These are phyloP conservation scores for Tamandua tetradactyla DNA, from an alignment of 2,797 vertebrate species.

Conservation along the genomic window DNA sequence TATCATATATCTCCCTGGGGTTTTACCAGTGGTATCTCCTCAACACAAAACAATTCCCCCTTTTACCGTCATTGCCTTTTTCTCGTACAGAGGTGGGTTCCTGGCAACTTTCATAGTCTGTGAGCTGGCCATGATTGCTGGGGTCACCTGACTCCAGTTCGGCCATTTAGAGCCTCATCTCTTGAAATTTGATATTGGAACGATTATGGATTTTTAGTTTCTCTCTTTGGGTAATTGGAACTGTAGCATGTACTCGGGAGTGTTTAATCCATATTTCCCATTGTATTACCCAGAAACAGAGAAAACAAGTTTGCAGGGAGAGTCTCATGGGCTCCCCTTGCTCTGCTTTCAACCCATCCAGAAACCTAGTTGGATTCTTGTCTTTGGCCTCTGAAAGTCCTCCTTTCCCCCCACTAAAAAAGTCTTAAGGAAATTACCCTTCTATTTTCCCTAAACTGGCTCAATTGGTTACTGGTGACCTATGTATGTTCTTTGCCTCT, in stretches of 20 bases:
- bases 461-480: not conserved
- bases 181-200: slow-evolving; percentile 15
- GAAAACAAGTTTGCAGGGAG: slow-evolving; percentile 7
- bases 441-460: slow-evolving; percentile 12
- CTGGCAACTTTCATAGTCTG: not conserved
- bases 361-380: not conserved
- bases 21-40: not conserved
- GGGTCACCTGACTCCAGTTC: not conserved
- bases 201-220: not conserved
- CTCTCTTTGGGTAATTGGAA: not conserved
- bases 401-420: not conserved
- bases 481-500: not conserved
- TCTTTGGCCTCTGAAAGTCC: not conserved
- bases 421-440: not conserved
- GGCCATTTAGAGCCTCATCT: not conserved
- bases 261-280: not conserved
- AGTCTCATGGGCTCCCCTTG: not conserved
- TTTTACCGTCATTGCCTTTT: not conserved
- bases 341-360: not conserved
- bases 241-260: not conserved
- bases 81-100: not conserved
- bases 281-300: slow-evolving; percentile 10
- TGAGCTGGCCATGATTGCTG: not conserved
- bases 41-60: not conserved
- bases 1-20: not conserved